Conservation (phyloP, 1,140 invertebrate genomes). For the Phymastichus coffea region DNA sequence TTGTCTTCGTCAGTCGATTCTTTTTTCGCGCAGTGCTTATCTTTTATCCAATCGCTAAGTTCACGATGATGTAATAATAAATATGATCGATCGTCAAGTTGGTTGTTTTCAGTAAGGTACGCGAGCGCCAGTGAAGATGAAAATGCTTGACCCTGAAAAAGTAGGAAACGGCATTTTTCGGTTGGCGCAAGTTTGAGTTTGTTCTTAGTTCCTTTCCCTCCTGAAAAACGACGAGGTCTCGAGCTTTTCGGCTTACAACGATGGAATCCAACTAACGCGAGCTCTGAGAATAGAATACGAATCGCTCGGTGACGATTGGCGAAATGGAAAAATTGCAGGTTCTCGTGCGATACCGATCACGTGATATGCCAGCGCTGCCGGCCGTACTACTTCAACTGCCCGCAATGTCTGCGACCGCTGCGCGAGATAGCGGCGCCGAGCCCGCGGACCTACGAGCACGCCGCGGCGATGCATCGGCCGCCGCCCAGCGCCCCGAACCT, state of each 20-base stretch:
- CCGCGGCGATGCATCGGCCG: neutral
- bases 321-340: neutral
- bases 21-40: too few relatives aligned
- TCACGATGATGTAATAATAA: too few relatives aligned
- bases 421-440: conserved; percentile 5
- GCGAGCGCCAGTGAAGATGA: too few relatives aligned
- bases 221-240: neutral
- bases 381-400: conserved; percentile 44
- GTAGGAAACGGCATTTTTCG: too few relatives aligned
- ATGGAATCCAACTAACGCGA: neutral
- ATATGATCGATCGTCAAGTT: too few relatives aligned
- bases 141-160: too few relatives aligned
- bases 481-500: conserved; percentile 34
- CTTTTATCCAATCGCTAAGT: too few relatives aligned
- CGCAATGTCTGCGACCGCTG: conserved; percentile 35
- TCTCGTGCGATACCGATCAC: conserved; percentile 38
- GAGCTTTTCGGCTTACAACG: neutral
- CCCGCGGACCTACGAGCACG: conserved; percentile 31
- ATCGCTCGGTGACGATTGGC: neutral
- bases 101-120: too few relatives aligned
- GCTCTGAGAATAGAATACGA: neutral
- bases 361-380: conserved; percentile 46
- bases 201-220: neutral
- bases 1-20: too few relatives aligned
- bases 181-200: too few relatives aligned